Percentiles rank a stretch among this genome's conserved stretches.
phyloP scores from a whole-genome alignment of 2,888 invertebrate genomes.

The Iselma pallidipennis region DNA sequence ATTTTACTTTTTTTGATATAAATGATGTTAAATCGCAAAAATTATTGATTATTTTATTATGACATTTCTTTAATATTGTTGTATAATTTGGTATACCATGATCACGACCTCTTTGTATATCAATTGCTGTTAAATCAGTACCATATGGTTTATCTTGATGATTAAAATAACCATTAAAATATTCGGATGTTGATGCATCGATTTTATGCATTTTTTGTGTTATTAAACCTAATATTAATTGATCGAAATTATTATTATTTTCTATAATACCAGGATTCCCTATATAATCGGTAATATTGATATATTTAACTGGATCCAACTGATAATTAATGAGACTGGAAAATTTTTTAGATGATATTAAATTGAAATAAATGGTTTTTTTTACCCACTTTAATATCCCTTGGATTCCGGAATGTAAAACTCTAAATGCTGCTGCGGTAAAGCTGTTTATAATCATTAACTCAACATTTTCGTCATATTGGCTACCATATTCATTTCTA shows the following conservation, averaged over 20 bases:
- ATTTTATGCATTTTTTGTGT: conserved; percentile 67
- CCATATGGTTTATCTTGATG: conserved; percentile 71
- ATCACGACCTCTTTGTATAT: conserved; percentile 74
- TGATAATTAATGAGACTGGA: conserved; percentile 10
- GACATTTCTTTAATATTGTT: conserved; percentile 70
- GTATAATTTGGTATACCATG: conserved; percentile 71
- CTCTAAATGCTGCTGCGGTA: conserved; percentile 19
- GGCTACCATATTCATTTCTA: conserved; percentile 55
- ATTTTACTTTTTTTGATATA: conserved; percentile 52
- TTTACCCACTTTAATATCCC: conserved; percentile 13
- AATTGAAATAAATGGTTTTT: not conserved
- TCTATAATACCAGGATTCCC: conserved; percentile 18
- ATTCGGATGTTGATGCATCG: conserved; percentile 54
- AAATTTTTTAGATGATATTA: conserved; percentile 3
- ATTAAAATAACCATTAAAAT: not conserved
- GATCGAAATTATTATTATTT: conserved; percentile 60
- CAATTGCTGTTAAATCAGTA: conserved; percentile 70
- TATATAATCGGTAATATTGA: conserved; percentile 21
- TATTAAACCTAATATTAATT: conserved; percentile 58
- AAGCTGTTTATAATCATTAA: conserved; percentile 18
- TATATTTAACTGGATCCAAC: conserved; percentile 1
- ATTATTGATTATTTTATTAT: conserved; percentile 60
- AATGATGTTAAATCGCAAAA: conserved; percentile 62
- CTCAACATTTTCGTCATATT: conserved; percentile 19
- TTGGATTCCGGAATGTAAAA: conserved; percentile 27